A percentile compares a stretch with the other conserved stretches of the same genome.
Conservation (phyloP, 2,888 invertebrate species). For the Plagodis dolabraria region DNA sequence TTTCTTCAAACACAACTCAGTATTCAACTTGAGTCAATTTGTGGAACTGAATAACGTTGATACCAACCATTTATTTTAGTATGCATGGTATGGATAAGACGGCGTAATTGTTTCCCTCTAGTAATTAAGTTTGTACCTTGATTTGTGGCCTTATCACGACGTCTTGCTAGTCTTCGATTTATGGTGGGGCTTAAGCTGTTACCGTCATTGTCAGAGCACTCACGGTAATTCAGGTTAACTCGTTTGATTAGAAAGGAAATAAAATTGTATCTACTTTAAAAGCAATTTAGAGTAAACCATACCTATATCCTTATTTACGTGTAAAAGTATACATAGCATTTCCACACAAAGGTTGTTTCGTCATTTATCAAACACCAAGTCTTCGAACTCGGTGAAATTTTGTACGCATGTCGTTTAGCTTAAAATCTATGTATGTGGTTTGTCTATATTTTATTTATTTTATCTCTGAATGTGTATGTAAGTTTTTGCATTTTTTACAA, state of each 20-base stretch:
- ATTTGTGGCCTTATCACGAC: constrained; percentile 71
- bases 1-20: background rate
- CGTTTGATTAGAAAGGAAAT: constrained; percentile 3
- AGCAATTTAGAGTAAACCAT: background rate
- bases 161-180: constrained; percentile 60
- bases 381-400: no score
- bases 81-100: constrained; percentile 28
- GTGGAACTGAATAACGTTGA: constrained; percentile 3
- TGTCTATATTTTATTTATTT: no score
- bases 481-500: no score
- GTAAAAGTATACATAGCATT: no score
- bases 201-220: constrained; percentile 38
- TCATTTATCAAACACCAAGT: no score
- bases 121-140: constrained; percentile 68
- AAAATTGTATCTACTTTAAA: constrained; percentile 1
- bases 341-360: no score
- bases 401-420: no score
- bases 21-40: background rate
- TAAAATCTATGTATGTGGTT: no score
- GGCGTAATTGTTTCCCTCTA: constrained; percentile 40
- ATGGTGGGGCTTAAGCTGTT: constrained; percentile 56
- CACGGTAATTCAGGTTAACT: constrained; percentile 17
- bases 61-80: constrained; percentile 27
- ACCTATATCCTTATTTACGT: no score
- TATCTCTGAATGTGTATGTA: no score